Evolutionary conservation across 53 echinoderm and acorn worm genomes (phyloP).

Genomic region (Echinarachnius parma): DNA sequence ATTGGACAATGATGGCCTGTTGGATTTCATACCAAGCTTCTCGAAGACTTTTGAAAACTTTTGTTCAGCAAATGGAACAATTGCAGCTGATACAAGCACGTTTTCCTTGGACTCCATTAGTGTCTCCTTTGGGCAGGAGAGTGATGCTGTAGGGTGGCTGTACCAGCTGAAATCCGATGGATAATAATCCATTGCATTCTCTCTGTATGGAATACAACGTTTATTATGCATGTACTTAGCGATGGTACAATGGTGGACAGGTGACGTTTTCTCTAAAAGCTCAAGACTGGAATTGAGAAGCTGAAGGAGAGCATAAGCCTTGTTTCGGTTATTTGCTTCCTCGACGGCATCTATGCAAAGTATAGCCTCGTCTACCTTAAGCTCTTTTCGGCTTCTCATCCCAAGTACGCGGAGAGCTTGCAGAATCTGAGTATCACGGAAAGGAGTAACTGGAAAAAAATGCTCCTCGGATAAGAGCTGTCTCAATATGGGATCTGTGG

Average conservation of each 20-base stretch:
- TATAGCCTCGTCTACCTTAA: slow-evolving; percentile 8
- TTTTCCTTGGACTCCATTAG: not conserved
- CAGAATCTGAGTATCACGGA: not conserved
- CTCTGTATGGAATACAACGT: slow-evolving; percentile 1
- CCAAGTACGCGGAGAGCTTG: slow-evolving; percentile 4
- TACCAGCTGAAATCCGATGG: slow-evolving; percentile 9
- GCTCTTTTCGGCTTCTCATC: slow-evolving; percentile 3
- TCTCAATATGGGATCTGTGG: slow-evolving; percentile 31
- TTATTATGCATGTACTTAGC: slow-evolving; percentile 1
- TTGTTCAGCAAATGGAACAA: not conserved
- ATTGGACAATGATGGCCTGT: not conserved
- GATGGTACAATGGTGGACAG: too few species aligned
- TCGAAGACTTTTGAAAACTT: not conserved
- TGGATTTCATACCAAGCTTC: not conserved
- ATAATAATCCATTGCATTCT: slow-evolving; percentile 9
- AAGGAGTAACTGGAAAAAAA: slow-evolving; percentile 51
- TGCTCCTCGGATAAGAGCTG: slow-evolving; percentile 26
- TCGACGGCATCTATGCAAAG: not conserved
- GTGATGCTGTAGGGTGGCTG: not conserved
- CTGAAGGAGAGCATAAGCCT: not conserved
- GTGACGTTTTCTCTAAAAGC: slow-evolving; percentile 5
- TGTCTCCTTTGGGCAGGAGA: slow-evolving; percentile 11
- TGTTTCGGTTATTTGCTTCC: not conserved
- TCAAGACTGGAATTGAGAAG: not conserved
- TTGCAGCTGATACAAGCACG: slow-evolving; percentile 1